Evolutionary conservation across 1,140 invertebrate species (phyloP).

Genomic region (Sycobia sp.): DNA sequence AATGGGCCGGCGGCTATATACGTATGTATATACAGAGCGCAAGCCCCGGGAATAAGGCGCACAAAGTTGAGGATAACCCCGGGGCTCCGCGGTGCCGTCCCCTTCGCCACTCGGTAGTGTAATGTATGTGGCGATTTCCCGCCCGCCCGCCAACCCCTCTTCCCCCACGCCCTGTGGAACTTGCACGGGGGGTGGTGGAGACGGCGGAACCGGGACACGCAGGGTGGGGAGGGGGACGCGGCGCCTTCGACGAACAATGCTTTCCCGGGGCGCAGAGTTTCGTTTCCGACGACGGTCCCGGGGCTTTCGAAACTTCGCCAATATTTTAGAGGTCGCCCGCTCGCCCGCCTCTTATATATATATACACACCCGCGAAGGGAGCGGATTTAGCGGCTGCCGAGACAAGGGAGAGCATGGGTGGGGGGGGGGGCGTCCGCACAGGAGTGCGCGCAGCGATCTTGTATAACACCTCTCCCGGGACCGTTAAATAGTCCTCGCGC

Average conservation of each 20-base stretch:
- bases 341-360: no score
- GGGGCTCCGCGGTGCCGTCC: no score
- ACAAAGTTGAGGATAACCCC: conserved; percentile 47
- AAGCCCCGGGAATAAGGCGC: conserved; percentile 8
- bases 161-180: no score
- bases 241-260: conserved; percentile 55
- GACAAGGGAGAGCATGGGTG: background rate
- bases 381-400: conserved; percentile 2
- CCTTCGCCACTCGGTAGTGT: conserved; percentile 42
- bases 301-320: conserved; percentile 51
- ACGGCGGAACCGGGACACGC: no score
- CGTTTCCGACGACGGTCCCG: conserved; percentile 39
- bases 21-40: no score
- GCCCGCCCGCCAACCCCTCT: no score
- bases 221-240: no score
- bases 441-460: conserved; percentile 38
- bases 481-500: conserved; percentile 44
- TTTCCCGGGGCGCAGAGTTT: conserved; percentile 42
- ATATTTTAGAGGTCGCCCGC: conserved; percentile 52
- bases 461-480: conserved; percentile 44
- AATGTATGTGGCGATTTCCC: conserved; percentile 58
- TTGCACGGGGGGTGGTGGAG: background rate
- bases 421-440: conserved; percentile 5
- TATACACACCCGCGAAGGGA: no score
- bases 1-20: no score